Evolutionary conservation across 2,888 invertebrate genomes (phyloP).

Genomic region (Pterobdella sp.): DNA sequence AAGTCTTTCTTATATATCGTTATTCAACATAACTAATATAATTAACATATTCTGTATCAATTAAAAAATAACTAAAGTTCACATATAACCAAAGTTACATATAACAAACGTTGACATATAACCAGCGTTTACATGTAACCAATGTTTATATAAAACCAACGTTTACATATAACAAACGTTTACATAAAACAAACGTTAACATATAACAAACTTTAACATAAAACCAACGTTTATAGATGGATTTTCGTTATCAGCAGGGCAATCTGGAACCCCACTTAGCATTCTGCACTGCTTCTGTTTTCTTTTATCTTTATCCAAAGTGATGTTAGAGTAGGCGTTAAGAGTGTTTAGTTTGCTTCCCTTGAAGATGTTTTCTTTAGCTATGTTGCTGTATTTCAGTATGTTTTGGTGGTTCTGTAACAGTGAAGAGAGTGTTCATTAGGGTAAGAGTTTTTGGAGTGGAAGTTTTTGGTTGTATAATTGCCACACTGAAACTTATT

Average conservation of each 20-base stretch:
- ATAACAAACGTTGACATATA: not conserved
- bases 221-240: not conserved
- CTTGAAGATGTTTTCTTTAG: not conserved
- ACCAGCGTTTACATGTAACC: not conserved
- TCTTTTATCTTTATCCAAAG: slow-evolving; percentile 4
- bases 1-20: no score
- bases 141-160: not conserved
- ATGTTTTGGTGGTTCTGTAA: not conserved
- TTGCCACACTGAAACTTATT: no score
- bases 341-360: not conserved
- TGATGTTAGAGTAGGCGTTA: not conserved
- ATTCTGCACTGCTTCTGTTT: slow-evolving; percentile 16
- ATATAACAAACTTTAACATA: not conserved
- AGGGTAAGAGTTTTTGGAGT: no score
- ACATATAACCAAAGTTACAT: no score
- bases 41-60: no score
- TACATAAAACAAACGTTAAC: not conserved
- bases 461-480: no score
- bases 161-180: not conserved
- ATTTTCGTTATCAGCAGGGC: not conserved
- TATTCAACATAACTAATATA: no score
- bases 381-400: not conserved
- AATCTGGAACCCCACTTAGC: slow-evolving; percentile 2
- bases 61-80: no score
- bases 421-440: slow-evolving; percentile 1